Base-by-base conservation (phyloP, 2,888 invertebrate genomes). In the Coenonympha arcania region DNA sequence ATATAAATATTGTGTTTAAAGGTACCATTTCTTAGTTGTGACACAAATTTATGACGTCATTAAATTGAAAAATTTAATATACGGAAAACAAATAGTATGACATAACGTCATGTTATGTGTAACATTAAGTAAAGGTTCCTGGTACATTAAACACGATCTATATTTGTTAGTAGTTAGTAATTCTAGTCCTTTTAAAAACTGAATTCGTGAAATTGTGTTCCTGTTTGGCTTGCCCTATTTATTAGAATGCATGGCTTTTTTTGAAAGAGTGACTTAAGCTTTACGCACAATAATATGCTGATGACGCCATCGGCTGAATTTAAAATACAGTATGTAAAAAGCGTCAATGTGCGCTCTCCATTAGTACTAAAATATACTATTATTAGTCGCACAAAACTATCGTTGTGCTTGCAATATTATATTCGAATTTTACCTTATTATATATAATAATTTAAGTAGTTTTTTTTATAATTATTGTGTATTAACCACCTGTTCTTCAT, bases 361-460 rank as follows among this genome's bases (percentile, higher is more conserved):
- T n/a, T n/a, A n/a, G n/a, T n/a, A n/a, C n/a, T n/a, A n/a, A n/a
- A n/a, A n/a, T n/a, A n/a, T n/a, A n/a, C n/a, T n/a, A n/a, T n/a
- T n/a, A n/a, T 40, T 47, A 46, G 46, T 39, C 47, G 42, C 52
- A 43, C 46, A 50, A 50, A 39, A 30, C 13, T 41, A 39, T 31
- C 44, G 33, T 47, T 51, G 52, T 58, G 54, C 43, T 54, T 54
- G 48, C 28, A 48, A 54, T 52, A n/a, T n/a, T n/a, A 31, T 45
- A 36, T 50, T 54, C 52, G 48, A 51, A 57, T 50, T 52, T 44
- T 39, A 33, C 9, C 8, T 33, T 15, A 15, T 47, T 28, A 45
- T 41, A 45, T 36, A 40, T 49, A 44, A 6, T 51, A 45, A 46
- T 45, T 22, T 45, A 26, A 36, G 24, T 39, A 33, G 1, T 37